Conservation (phyloP, 2,888 invertebrate genomes). For the Automeris io region DNA sequence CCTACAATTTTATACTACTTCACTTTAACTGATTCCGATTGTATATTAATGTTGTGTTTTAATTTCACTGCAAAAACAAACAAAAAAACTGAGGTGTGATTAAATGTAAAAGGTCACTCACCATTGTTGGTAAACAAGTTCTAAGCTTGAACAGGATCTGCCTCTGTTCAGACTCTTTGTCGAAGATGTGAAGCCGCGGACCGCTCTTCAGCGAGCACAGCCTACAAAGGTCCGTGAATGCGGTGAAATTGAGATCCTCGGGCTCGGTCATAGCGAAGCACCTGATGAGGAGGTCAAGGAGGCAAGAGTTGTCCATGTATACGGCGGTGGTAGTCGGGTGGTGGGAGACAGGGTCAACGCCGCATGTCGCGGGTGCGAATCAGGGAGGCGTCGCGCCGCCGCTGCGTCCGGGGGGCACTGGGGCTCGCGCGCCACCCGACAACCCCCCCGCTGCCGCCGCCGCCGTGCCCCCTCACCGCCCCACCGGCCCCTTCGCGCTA, state of each 20-base stretch:
- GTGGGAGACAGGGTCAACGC: constrained; percentile 64
- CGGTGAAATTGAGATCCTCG: constrained; percentile 82
- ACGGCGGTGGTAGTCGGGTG: constrained; percentile 65
- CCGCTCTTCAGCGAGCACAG: constrained; percentile 83
- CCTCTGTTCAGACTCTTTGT: constrained; percentile 83
- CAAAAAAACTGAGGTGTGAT: too few species aligned
- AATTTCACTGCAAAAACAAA: constrained; percentile 17
- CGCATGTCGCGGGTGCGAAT: constrained; percentile 63
- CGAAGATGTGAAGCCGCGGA: constrained; percentile 82
- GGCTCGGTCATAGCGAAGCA: constrained; percentile 80
- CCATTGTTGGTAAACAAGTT: constrained; percentile 82
- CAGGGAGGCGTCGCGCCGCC: constrained; percentile 73
- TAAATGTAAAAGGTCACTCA: constrained; percentile 50
- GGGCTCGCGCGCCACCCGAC: constrained; percentile 34
- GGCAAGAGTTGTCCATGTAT: constrained; percentile 78
- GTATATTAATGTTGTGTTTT: constrained; percentile 30
- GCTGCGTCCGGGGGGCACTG: constrained; percentile 73
- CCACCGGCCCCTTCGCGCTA: constrained; percentile 25
- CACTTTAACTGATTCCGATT: too few species aligned
- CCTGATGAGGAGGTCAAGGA: constrained; percentile 77
- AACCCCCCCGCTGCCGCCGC: constrained; percentile 32
- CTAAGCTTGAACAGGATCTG: constrained; percentile 83
- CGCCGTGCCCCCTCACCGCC: constrained; percentile 29
- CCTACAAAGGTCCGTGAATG: constrained; percentile 82
- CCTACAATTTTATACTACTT: constrained; percentile 17